Conservation (phyloP, 2,113 vertebrate genomes). For the Tringa solitaria region DNA sequence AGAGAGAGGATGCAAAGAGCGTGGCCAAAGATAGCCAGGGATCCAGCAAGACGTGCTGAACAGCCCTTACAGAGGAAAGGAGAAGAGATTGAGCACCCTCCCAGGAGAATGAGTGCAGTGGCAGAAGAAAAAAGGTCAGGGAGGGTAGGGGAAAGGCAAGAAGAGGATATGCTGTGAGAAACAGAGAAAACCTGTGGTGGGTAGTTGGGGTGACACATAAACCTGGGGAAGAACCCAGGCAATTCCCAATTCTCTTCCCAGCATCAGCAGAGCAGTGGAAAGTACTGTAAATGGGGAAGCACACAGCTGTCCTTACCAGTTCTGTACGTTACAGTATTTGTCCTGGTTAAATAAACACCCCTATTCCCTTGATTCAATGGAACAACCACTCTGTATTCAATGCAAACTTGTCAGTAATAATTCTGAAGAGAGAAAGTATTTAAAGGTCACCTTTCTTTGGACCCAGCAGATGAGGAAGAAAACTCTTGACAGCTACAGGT, state of each 20-base stretch:
- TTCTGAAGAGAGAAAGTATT: not conserved
- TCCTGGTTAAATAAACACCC: not conserved
- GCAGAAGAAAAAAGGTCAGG: not conserved
- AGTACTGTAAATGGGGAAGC: not conserved
- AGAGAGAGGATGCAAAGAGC: not conserved
- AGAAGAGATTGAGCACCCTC: not conserved
- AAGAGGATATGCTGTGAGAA: not conserved
- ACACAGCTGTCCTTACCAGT: not conserved
- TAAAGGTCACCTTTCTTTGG: conserved; percentile 88
- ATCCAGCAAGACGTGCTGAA: not conserved
- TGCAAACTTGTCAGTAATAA: not conserved
- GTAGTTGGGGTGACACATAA: not conserved
- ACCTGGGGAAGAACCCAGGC: not conserved
- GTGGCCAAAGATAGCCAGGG: not conserved
- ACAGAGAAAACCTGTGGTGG: not conserved
- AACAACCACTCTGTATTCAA: not conserved
- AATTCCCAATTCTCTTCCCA: not conserved
- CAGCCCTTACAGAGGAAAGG: not conserved
- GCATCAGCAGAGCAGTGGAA: not conserved
- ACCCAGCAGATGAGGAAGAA: conserved; percentile 92
- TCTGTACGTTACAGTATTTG: not conserved
- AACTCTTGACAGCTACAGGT: conserved; percentile 95
- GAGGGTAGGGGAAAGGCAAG: not conserved
- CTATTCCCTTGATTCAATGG: not conserved
- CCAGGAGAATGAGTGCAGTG: not conserved